Conservation (phyloP, 2,113 vertebrate species). For the Austrofundulus limnaeus region DNA sequence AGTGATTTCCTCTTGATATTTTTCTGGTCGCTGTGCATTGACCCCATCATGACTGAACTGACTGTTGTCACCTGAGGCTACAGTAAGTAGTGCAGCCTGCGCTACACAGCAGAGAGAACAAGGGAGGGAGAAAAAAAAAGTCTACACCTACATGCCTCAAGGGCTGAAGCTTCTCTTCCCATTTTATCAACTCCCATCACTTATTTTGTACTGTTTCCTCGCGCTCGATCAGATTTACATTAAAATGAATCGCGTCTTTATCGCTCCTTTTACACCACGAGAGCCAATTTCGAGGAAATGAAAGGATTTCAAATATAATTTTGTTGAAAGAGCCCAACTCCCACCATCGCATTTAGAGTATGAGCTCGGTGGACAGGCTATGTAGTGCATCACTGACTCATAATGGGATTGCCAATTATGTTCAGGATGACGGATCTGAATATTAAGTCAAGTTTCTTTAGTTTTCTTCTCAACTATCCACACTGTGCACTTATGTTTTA, state of each 20-base stretch:
- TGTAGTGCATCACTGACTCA: constrained; percentile 7
- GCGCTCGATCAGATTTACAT: constrained; percentile 33
- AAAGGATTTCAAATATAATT: constrained; percentile 42
- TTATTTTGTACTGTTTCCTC: constrained; percentile 50
- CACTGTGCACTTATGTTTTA: neutral
- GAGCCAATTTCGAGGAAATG: constrained; percentile 40
- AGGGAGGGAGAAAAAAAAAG: constrained; percentile 41
- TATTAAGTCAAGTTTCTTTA: constrained; percentile 2
- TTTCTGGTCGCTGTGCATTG: constrained; percentile 8
- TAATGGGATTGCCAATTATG: constrained; percentile 1
- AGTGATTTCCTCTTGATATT: constrained; percentile 1
- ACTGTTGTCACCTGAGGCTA: constrained; percentile 47
- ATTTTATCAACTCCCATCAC: constrained; percentile 65
- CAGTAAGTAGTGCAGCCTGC: constrained; percentile 37
- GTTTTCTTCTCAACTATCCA: neutral
- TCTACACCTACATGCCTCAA: constrained; percentile 51
- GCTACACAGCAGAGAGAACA: constrained; percentile 27
- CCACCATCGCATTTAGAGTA: constrained; percentile 12
- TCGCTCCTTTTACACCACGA: constrained; percentile 37
- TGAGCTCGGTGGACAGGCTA: constrained; percentile 22
- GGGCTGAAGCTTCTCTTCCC: constrained; percentile 54
- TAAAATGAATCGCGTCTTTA: constrained; percentile 39
- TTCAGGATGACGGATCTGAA: constrained; percentile 8
- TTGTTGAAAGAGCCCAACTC: constrained; percentile 40
- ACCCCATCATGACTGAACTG: constrained; percentile 25